These are phyloP conservation scores for Poecilia wingei DNA, from an alignment of 2,797 vertebrate species.

Conservation along the genomic window DNA sequence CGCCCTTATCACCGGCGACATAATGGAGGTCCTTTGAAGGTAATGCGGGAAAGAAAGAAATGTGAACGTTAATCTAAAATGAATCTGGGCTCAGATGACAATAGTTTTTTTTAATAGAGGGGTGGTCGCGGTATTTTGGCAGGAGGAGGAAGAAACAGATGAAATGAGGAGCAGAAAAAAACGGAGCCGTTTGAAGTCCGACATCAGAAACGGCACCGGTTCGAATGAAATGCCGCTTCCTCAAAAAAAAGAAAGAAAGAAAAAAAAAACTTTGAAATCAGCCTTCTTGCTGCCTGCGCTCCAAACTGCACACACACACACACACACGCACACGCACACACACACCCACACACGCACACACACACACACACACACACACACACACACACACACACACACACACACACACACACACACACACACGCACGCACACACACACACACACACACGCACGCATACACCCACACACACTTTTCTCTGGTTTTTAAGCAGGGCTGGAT, in stretches of 20 bases:
- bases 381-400: slow-evolving; percentile 12
- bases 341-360: slow-evolving; percentile 13
- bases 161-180: slow-evolving; percentile 67
- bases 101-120: slow-evolving; percentile 66
- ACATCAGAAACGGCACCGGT: slow-evolving; percentile 75
- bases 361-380: slow-evolving; percentile 11
- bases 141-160: slow-evolving; percentile 71
- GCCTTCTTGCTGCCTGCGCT: slow-evolving; percentile 48
- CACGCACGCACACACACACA: slow-evolving; percentile 2
- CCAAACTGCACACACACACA: slow-evolving; percentile 11
- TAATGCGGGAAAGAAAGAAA: slow-evolving; percentile 88
- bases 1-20: slow-evolving; percentile 94
- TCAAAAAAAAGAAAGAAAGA: slow-evolving; percentile 56
- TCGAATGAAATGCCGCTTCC: slow-evolving; percentile 79
- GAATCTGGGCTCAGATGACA: slow-evolving; percentile 82
- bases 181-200: slow-evolving; percentile 78
- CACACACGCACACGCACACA: slow-evolving; percentile 7
- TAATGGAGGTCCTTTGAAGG: slow-evolving; percentile 99
- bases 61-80: slow-evolving; percentile 89
- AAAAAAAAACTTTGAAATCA: slow-evolving; percentile 76
- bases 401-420: slow-evolving; percentile 17
- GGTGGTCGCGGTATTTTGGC: slow-evolving; percentile 52
- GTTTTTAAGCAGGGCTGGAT: slow-evolving; percentile 76
- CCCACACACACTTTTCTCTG: slow-evolving; percentile 32
- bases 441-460: slow-evolving; percentile 11